Evolutionary conservation across 2,888 invertebrate species (phyloP).

Genomic region (Tuberolachnus salignus): DNA sequence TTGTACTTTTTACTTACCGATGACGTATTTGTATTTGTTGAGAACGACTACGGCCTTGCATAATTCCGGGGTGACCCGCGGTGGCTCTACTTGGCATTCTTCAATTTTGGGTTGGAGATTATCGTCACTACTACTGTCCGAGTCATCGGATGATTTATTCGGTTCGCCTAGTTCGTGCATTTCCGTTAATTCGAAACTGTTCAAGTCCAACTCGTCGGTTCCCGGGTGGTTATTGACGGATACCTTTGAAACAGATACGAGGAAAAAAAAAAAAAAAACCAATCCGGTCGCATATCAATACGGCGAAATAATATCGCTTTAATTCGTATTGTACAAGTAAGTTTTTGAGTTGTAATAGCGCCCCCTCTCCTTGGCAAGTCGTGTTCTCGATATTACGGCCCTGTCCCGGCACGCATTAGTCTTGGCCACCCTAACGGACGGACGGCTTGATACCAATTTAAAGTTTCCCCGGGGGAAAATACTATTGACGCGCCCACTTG

Average conservation of each 20-base stretch:
- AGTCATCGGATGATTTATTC: slow-evolving; percentile 87
- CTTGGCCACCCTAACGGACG: no score
- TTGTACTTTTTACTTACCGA: slow-evolving; percentile 22
- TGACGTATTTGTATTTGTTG: not conserved
- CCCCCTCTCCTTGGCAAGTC: no score
- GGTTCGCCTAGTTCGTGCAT: slow-evolving; percentile 66
- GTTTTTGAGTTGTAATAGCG: no score
- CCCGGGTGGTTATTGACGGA: slow-evolving; percentile 37
- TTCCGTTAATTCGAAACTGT: slow-evolving; percentile 62
- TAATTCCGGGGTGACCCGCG: slow-evolving; percentile 28
- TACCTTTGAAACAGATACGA: slow-evolving; percentile 16
- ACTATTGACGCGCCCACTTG: no score
- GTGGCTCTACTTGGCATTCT: not conserved
- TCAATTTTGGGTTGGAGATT: slow-evolving; percentile 64
- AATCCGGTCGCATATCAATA: no score
- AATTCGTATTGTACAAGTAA: no score
- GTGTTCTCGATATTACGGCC: no score
- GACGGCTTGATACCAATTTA: no score
- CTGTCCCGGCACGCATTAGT: no score
- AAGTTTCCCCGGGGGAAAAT: no score
- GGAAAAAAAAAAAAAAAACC: slow-evolving; percentile 54
- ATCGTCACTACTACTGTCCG: slow-evolving; percentile 84
- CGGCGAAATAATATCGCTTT: no score
- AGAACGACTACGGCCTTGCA: not conserved
- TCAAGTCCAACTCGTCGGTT: slow-evolving; percentile 31